Base-by-base conservation (phyloP, 2,888 invertebrate genomes). In the Rhagonycha fulva region DNA sequence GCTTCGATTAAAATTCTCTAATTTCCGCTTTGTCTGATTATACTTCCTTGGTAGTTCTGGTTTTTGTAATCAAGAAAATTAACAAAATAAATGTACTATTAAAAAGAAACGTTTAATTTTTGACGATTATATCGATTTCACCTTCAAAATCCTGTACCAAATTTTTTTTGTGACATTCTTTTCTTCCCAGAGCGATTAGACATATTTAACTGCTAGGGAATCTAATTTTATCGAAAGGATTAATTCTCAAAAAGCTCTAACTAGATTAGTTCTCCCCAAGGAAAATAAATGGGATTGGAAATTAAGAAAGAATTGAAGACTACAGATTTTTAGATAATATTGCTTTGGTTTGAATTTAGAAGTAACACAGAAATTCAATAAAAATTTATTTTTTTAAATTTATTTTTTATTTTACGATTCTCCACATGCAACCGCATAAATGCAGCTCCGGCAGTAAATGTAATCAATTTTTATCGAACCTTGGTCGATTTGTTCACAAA, bases 41-140 rank as follows among this genome's bases (percentile, higher is more conserved):
- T 23, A 66, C 26, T 66, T 66, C 26, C 63, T 66, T 66, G 63
- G 63, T 66, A 47, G 47, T n/a, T 47, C 47, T 47, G 47, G 47
- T 66, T 66, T 66, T 19, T n/a, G 63, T 24, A 66, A 66, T 66
- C 63, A 66, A 66, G n/a, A 66, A 66, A 66, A 66, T 66, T 66
- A 66, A 66, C 63, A 24, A 66, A 66, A 66, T 66, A 26, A 66
- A 66, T 66, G 26, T 66, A 66, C 63, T 14, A 66, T 66, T 66
- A 66, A 66, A 26, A 24, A n/a, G n/a, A 9, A 66, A 24, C 63
- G 63, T 26, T 24, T 66, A 66, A 66, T 66, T 66, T 66, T 24
- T 24, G n/a, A 66, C 23, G 24, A 47, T n/a, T 26, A 9, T 47
- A 47, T 47, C n/a, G 47, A 47, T 47, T 47, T n/a, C 2, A 47